Base-by-base conservation (phyloP, 2,113 vertebrate genomes). In the Nibea albiflora region DNA sequence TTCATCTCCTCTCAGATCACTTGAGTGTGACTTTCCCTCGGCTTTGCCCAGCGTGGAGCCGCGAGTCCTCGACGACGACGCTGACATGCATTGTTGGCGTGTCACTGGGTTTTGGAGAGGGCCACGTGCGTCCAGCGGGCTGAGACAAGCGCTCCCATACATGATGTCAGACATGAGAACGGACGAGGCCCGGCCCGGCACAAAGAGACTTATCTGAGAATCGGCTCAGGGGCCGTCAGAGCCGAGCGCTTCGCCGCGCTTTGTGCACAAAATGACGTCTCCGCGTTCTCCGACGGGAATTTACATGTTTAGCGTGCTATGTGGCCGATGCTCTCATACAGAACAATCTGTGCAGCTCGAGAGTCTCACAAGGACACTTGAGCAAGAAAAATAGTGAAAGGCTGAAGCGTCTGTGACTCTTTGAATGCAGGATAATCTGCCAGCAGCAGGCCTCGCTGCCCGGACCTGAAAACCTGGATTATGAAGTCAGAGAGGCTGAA, bases 1-100 rank as follows among this genome's bases (percentile, higher is more conserved):
- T 83, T 87, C 87, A 85, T 84, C 88, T 89, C 82, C 85, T 87
- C 86, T 87, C 81, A 82, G 90, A 93, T 86, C 90, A 90, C 77
- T 88, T 80, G 85, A 91, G 88, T 81, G 92, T 90, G 89, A 93
- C 90, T 54, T 74, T 84, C 86, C 85, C 81, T 78, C 61, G 57
- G 76, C 69, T 54, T 22, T 0, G 74, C 83, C 54, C 88, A 85
- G 90, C 80, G 78, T 87, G 90, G 84, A 80, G 77, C 71, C 42
- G 69, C 63, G 9, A 20, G 57, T 49, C 79, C 87, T 69, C 31
- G 14, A 16, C 39, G 22, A 22, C 49, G 5, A 16, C 64, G 28
- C 65, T 87, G 88, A 90, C 80, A 84, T 60, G 79, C 78, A 87
- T 93, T 92, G 89, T 93, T 73, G 79, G 78, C 14, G 53, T 85